Evolutionary conservation across 2,888 invertebrate genomes (phyloP).

Genomic region (Gymnocheta viridis): DNA sequence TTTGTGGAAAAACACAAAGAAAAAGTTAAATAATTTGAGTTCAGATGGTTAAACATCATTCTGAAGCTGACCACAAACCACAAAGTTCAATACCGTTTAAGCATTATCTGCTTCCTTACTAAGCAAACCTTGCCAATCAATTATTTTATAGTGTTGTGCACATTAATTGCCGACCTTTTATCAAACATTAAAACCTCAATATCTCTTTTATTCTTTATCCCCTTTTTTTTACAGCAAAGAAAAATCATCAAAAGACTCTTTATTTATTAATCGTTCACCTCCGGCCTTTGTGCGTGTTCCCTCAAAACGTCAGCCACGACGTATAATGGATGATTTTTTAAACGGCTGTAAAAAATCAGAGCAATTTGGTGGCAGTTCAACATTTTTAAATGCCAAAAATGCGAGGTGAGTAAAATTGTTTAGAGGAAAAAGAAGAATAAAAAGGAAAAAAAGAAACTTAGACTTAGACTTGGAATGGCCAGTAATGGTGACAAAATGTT

Average conservation of each 20-base stretch:
- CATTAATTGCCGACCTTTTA: not conserved
- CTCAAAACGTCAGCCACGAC: constrained; percentile 88
- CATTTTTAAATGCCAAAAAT: constrained; percentile 67
- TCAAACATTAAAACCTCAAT: not conserved
- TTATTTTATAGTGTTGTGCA: not conserved
- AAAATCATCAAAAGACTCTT: constrained; percentile 81
- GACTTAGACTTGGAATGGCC: too few relatives aligned
- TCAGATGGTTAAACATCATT: not conserved
- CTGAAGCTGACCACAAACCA: not conserved
- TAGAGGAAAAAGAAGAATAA: not conserved
- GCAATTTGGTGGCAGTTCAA: constrained; percentile 73
- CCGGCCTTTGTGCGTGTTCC: constrained; percentile 90
- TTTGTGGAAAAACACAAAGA: not conserved
- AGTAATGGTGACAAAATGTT: not conserved
- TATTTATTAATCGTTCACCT: constrained; percentile 84
- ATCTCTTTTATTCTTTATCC: not conserved
- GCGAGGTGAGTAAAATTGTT: constrained; percentile 49
- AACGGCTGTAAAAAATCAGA: constrained; percentile 82
- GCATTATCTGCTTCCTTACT: not conserved
- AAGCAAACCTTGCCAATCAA: not conserved
- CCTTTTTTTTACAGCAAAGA: constrained; percentile 55
- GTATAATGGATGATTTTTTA: constrained; percentile 85
- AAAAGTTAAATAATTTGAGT: not conserved
- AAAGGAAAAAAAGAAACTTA: too few relatives aligned
- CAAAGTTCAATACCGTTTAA: not conserved